Evolutionary conservation across 2,113 vertebrate species (phyloP).

Genomic region (Thalassarche chlororhynchos): DNA sequence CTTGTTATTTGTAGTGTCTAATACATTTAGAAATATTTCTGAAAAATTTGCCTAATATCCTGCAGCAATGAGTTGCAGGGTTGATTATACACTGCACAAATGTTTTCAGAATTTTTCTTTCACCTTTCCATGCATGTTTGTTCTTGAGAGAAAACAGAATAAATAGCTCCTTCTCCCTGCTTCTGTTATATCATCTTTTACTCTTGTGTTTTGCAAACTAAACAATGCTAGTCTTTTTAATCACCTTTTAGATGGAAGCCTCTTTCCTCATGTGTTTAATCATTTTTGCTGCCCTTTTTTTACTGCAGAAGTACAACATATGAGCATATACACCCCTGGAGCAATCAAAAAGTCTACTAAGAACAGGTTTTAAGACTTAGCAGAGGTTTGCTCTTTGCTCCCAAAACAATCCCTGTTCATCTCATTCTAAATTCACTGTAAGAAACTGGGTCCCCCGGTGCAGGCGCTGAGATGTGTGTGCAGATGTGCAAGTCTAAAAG

Average conservation of each 20-base stretch:
- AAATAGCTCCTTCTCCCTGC: slow-evolving; percentile 32
- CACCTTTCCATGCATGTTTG: slow-evolving; percentile 9
- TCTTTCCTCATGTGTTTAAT: slow-evolving; percentile 57
- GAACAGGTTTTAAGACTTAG: not conserved
- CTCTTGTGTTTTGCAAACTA: slow-evolving; percentile 49
- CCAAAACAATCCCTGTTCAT: not conserved
- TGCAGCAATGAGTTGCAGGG: not conserved
- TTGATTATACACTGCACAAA: slow-evolving; percentile 9
- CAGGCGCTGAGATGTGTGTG: not conserved
- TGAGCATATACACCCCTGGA: not conserved
- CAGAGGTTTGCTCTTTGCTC: not conserved
- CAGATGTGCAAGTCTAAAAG: not conserved
- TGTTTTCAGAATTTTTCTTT: slow-evolving; percentile 14
- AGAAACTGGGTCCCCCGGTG: not conserved
- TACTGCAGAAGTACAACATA: not conserved
- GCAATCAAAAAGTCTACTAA: not conserved
- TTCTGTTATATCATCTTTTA: slow-evolving; percentile 26
- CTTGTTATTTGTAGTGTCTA: not conserved
- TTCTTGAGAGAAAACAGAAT: slow-evolving; percentile 32
- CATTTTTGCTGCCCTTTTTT: not conserved
- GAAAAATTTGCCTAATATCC: slow-evolving; percentile 17
- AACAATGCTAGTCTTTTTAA: slow-evolving; percentile 31
- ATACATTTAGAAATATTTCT: not conserved
- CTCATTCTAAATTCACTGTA: not conserved
- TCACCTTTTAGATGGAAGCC: slow-evolving; percentile 36